These are phyloP conservation scores for Eupleurogrammus muticus DNA, from an alignment of 2,797 vertebrate species.

Conservation along the genomic window DNA sequence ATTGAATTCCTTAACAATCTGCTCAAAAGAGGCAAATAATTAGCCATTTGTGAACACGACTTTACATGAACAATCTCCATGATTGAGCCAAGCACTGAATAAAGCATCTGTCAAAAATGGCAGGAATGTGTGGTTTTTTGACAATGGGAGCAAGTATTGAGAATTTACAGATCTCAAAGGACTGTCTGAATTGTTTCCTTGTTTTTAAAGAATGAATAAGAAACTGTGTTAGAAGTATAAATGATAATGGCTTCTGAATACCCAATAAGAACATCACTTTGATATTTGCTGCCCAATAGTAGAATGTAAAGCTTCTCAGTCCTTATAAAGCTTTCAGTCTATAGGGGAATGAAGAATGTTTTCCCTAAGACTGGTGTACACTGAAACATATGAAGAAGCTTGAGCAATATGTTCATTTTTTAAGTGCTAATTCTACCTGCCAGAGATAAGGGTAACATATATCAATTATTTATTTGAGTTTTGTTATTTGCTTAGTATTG, in stretches of 20 bases:
- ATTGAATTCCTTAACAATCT: background rate
- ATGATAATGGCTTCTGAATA: background rate
- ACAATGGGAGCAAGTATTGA: background rate
- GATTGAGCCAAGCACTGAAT: background rate
- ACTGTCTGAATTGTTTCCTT: background rate
- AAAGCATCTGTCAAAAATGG: background rate
- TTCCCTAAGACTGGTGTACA: background rate
- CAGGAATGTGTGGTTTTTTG: background rate
- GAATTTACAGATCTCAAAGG: background rate
- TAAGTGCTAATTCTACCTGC: background rate
- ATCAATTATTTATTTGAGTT: too few relatives aligned
- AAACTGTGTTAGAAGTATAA: background rate
- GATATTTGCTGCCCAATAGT: background rate
- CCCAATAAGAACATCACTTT: background rate
- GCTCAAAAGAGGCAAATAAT: background rate
- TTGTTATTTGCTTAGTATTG: too few relatives aligned
- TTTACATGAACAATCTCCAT: background rate
- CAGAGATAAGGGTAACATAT: constrained; percentile 1
- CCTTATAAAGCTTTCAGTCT: background rate
- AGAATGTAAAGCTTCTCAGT: background rate
- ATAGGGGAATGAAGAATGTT: background rate
- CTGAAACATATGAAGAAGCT: background rate
- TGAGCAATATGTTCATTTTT: too few relatives aligned
- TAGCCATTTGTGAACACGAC: background rate
- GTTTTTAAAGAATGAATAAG: background rate